Base-by-base conservation (phyloP, 2,888 invertebrate species). In the Laothoe populi region DNA sequence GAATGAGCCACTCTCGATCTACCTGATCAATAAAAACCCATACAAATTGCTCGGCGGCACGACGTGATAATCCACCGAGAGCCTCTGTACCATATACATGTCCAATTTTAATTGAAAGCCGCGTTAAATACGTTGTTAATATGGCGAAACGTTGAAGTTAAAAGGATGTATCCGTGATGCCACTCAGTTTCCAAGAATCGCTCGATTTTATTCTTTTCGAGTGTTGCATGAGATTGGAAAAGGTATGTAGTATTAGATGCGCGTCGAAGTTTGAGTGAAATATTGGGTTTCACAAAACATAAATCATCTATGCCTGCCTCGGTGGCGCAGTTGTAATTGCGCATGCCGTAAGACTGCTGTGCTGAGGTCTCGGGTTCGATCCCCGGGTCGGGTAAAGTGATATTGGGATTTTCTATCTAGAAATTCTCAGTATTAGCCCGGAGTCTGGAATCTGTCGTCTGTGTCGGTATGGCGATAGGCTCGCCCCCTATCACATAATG, bases 81-180 rank as follows among this genome's bases (percentile, higher is more conserved):
- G 66, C 70, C 68, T 74, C 74, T 73, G 75, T 74, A 72, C 78
- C 83, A 70, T 84, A 82, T 82, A 83, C 82, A 83, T 83, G 87
- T 88, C 88, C 82, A 79, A 81, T 78, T 80, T 84, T 88, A 88
- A 89, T 88, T 87, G 87, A 88, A 89, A 81, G 78, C 70, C 71
- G 72, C 77, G 77, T 84, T 84, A 84, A 87, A 84, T 82, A 83
- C 75, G 72, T 78, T 83, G 75, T 80, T 81, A 82, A 81, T 78
- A 82, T 75, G 75, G 69, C 63, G 24, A 63, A 26, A 26, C 19
- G 49, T 63, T 68, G 63, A 67, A 48, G 68, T 66, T 66, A 68
- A 66, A 66, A 69, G 60, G 40, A 60, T 57, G 61, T 59, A 59
- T 57, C n/a, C 60, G 60, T 42, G 31, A 53, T 53, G 53, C 49